phyloP scores from a whole-genome alignment of 1,140 invertebrate species.

The Calephelis virginiensis region DNA sequence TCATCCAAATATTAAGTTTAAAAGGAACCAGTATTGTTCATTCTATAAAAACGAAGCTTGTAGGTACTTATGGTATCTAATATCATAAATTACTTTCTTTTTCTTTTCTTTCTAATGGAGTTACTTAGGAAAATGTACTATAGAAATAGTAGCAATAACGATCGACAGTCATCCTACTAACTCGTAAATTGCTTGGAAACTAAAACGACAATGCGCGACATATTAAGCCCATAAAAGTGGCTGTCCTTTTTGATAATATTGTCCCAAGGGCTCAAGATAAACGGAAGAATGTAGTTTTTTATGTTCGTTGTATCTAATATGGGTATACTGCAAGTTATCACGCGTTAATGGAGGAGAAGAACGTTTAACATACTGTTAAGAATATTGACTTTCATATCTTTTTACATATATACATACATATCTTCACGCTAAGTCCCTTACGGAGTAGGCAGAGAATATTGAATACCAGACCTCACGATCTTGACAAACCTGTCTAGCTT shows the following conservation, averaged over 20 bases:
- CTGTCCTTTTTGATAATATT: constrained; percentile 9
- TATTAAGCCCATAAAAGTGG: constrained; percentile 7
- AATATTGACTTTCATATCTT: neutral
- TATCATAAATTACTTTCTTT: no score
- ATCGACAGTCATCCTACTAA: neutral
- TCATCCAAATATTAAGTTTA: no score
- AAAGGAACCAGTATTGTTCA: no score
- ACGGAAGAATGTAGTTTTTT: constrained; percentile 1
- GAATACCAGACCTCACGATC: no score
- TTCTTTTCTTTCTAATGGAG: neutral
- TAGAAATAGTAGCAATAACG: neutral
- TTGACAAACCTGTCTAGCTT: no score
- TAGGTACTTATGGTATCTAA: no score
- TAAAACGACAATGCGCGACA: neutral
- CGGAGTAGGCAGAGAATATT: no score
- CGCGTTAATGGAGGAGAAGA: neutral
- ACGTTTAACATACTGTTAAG: neutral
- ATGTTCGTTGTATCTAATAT: neutral
- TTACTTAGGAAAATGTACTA: neutral
- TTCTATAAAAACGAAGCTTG: no score
- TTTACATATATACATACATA: no score
- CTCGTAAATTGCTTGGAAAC: constrained; percentile 10
- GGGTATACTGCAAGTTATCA: neutral
- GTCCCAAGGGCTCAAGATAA: constrained; percentile 8
- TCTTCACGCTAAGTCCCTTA: no score